phyloP scores from a whole-genome alignment of 92 coral and sea anemone genomes.

The Parazoanthus swiftii region DNA sequence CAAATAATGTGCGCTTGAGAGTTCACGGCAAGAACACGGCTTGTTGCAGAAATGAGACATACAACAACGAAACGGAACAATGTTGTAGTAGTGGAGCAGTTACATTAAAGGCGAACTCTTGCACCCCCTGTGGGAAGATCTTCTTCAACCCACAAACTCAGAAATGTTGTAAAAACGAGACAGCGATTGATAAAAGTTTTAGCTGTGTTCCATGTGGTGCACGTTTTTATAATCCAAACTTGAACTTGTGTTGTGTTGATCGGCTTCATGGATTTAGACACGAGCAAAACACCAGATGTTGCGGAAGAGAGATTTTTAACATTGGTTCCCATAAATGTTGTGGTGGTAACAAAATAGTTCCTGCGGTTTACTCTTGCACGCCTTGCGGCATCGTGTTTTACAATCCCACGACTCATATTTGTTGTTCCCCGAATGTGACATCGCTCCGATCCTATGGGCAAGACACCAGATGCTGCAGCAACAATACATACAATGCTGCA shows the following conservation, averaged over 20 bases:
- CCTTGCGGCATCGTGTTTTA: slow-evolving; percentile 18
- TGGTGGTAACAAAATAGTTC: background rate
- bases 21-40: background rate
- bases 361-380: background rate
- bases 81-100: background rate
- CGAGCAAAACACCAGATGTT: slow-evolving; percentile 19
- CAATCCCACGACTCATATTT: slow-evolving; percentile 8
- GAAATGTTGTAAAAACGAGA: background rate
- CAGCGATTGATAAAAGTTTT: background rate
- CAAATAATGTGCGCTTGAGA: background rate
- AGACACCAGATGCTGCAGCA: slow-evolving; percentile 24
- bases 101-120: background rate
- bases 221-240: background rate
- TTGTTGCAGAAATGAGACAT: background rate
- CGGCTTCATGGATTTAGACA: background rate
- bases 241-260: slow-evolving; percentile 8
- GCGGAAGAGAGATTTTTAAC: slow-evolving; percentile 9
- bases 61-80: background rate
- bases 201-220: background rate
- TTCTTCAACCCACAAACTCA: slow-evolving; percentile 8
- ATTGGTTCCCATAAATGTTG: slow-evolving; percentile 9
- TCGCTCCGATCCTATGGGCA: background rate
- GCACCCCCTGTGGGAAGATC: background rate
- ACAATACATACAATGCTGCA: slow-evolving; percentile 4
- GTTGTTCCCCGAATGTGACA: slow-evolving; percentile 3